phyloP scores from a whole-genome alignment of 2,888 invertebrate genomes.

The Sarcophaga caerulescens region DNA sequence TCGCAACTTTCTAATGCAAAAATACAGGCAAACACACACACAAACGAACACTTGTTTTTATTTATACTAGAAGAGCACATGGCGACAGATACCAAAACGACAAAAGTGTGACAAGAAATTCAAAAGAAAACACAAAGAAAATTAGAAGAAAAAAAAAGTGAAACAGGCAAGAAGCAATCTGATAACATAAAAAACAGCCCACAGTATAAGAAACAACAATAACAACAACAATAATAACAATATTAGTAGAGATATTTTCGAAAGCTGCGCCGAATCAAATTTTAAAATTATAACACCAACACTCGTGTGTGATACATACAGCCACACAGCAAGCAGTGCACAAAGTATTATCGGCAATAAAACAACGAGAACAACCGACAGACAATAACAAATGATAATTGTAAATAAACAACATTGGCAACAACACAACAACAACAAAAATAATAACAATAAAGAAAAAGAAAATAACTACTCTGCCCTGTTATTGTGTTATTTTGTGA shows the following conservation, averaged over 20 bases:
- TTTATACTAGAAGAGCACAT: background rate
- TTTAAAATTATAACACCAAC: constrained; percentile 44
- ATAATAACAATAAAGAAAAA: too few relatives aligned
- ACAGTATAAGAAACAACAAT: background rate
- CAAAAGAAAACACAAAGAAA: background rate
- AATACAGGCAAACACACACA: background rate
- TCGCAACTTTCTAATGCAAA: constrained; percentile 46
- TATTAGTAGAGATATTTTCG: background rate
- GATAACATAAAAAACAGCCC: background rate
- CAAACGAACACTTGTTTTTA: background rate
- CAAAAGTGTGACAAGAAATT: background rate
- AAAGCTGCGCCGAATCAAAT: constrained; percentile 54
- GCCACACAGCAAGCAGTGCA: background rate
- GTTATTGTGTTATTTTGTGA: background rate
- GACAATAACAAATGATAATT: constrained; percentile 14
- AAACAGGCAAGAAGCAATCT: too few relatives aligned
- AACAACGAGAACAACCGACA: background rate
- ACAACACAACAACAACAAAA: constrained; percentile 6
- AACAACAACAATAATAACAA: background rate
- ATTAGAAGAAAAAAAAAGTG: background rate
- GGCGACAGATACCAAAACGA: background rate
- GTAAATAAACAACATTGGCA: constrained; percentile 44
- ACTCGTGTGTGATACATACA: background rate
- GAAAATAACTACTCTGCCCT: background rate
- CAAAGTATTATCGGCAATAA: background rate